Conservation (phyloP, 2,113 vertebrate genomes). For the Zootoca vivipara region DNA sequence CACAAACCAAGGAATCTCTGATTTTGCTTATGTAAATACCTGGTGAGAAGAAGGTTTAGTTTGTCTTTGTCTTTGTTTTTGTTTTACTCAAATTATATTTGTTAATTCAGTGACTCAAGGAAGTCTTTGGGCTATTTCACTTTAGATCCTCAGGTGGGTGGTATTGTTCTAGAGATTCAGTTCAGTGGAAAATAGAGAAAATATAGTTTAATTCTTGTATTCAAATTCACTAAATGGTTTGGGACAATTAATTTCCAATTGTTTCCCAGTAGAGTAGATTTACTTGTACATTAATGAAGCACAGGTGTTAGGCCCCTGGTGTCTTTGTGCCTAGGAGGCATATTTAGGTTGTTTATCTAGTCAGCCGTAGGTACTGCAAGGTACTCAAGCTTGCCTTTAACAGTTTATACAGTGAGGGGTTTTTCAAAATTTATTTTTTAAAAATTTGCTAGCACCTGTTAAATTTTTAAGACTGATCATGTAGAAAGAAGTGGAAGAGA, state of each 20-base stretch:
- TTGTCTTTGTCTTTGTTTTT: background rate
- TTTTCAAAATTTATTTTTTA: slow-evolving; percentile 76
- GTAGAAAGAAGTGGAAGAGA: slow-evolving; percentile 77
- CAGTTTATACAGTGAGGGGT: slow-evolving; percentile 80
- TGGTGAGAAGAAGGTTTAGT: background rate
- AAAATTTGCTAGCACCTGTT: slow-evolving; percentile 81
- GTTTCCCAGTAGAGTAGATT: slow-evolving; percentile 86
- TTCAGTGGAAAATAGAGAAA: slow-evolving; percentile 69
- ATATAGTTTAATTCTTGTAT: slow-evolving; percentile 80
- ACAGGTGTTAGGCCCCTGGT: slow-evolving; percentile 87
- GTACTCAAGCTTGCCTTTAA: slow-evolving; percentile 81
- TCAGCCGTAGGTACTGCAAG: slow-evolving; percentile 82
- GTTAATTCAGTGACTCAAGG: slow-evolving; percentile 50
- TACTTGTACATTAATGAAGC: slow-evolving; percentile 88
- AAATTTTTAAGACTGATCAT: slow-evolving; percentile 83
- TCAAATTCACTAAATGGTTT: slow-evolving; percentile 83
- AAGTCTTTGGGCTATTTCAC: slow-evolving; percentile 41
- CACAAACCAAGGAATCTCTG: background rate
- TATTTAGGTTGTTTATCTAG: slow-evolving; percentile 85
- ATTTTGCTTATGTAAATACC: background rate
- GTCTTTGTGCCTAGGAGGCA: slow-evolving; percentile 82
- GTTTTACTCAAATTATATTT: slow-evolving; percentile 34
- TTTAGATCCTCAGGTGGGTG: slow-evolving; percentile 55
- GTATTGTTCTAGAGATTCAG: slow-evolving; percentile 58
- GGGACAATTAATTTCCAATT: slow-evolving; percentile 90